Percentiles rank a stretch among this genome's conserved stretches.
Evolutionary conservation across 2,113 vertebrate species (phyloP).

Genomic region (Siphamia tubifer): DNA sequence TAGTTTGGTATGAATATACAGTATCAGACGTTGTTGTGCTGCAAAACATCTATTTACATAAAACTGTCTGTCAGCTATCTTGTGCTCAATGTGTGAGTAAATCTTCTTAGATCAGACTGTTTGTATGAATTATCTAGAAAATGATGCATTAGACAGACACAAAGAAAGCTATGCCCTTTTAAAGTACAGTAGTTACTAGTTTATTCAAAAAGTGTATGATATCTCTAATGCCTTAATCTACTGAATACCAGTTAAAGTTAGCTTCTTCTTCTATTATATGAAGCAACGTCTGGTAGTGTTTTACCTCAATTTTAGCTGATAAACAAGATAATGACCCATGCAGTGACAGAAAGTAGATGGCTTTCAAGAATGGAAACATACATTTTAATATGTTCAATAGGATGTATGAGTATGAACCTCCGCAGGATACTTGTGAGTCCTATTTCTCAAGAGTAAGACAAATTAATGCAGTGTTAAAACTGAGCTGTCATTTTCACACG

Average conservation of each 20-base stretch:
- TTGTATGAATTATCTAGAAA: not conserved
- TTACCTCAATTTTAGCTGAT: not conserved
- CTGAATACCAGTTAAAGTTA: constrained; percentile 5
- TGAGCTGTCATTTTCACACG: constrained; percentile 13
- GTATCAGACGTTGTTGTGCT: not conserved
- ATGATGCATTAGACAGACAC: constrained; percentile 1
- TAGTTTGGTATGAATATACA: not conserved
- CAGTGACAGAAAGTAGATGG: not conserved
- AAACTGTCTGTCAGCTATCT: not conserved
- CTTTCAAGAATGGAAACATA: not conserved
- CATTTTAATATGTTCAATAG: too few species aligned
- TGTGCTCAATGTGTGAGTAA: not conserved
- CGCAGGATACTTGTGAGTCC: constrained; percentile 32
- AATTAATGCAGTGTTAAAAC: constrained; percentile 42
- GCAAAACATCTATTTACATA: not conserved
- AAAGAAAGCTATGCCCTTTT: constrained; percentile 7
- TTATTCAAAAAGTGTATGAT: constrained; percentile 2
- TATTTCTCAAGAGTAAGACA: constrained; percentile 39
- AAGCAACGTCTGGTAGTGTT: too few species aligned
- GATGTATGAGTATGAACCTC: too few species aligned
- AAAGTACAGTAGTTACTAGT: constrained; percentile 2
- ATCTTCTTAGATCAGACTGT: not conserved
- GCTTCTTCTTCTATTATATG: not conserved
- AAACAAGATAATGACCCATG: not conserved
- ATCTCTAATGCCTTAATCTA: constrained; percentile 4